Base-by-base conservation (phyloP, 1,140 invertebrate species). In the Idris sp. region DNA sequence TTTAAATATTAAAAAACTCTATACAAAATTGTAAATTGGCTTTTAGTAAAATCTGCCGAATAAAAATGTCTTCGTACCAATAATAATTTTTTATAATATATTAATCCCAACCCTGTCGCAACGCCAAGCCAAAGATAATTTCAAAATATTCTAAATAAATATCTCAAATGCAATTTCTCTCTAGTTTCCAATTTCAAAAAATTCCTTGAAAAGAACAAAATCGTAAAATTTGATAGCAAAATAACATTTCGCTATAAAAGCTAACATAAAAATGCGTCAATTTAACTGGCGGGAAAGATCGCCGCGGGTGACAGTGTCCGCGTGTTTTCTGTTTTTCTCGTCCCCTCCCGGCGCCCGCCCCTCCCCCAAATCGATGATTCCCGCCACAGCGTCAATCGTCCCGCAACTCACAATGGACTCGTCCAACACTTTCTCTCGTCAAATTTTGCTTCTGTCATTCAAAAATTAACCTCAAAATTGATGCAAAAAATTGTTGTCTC, bases 381-480 rank as follows among this genome's bases (percentile, higher is more conserved):
- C 80, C 82, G 83, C 83, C 79, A 84, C 75, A 54, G 69, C 46
- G 41, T 44, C 9, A 2, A 13, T 13, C 53, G 35, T 62, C 51
- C 53, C 38, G 13, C 41, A 25, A 38, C 31, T 16, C 31, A 43
- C 30, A 78, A 77, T 85, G 81, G 22, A 54, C 56, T 36, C 46
- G 41, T 6, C 58, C 58, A 46, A 10, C 44, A 18, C n/a, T 51
- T 41, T 33, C 35, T 33, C 43, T 14, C 25, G 26, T 16, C 19
- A 49, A 31, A 31, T 18, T 33, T 30, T 25, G 3, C 22, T 8
- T n/a, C n/a, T n/a, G n/a, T n/a, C n/a, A n/a, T n/a, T n/a, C n/a
- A n/a, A n/a, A n/a, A n/a, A n/a, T n/a, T n/a, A n/a, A n/a, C n/a
- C n/a, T n/a, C n/a, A n/a, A n/a, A n/a, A n/a, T n/a, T n/a, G n/a